Evolutionary conservation across 2,113 vertebrate genomes (phyloP), one percentile per base, ranked within the genome.

Genomic region (Paracanthobrama guichenoti): DNA sequence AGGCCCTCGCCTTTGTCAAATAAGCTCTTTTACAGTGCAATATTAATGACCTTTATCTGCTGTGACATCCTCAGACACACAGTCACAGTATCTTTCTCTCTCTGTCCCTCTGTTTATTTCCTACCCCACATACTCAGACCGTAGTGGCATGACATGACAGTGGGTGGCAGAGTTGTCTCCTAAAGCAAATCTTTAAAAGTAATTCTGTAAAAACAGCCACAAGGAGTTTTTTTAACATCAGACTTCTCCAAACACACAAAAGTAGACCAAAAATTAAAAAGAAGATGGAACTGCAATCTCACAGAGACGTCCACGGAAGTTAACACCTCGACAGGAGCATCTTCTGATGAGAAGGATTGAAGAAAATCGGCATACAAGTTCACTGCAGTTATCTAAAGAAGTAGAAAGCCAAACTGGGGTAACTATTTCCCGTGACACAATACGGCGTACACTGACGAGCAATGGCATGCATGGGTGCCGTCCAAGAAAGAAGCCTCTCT

Each of bases 21-120:
- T 24, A 24, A 46, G n/a, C 71, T 48, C n/a, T 73, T 64, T 64
- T 73, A 48, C 42, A 73, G 14, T n/a, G 11, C 42, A 73, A 86
- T 86, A 87, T 84, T 82, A 87, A 83, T 85, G 87, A 86, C 87
- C 85, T 86, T 89, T 75, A 93, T 92, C 22, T 59, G 18, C 6
- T 79, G 13, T 44, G 75, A 84, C 82, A 84, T 18, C 44, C 50
- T 48, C 80, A 77, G 46, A 71, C 72, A 46, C 22, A 69, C 26
- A 59, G 46, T 16, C 57, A 48, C 35, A 62, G n/a, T 74, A 46
- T 26, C 31, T 81, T 10, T 53, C 35, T 42, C 26, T 55, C 18
- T 66, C 44, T 64, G 10, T 74, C 46, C 26, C 26, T 18, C 24
- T 26, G 4, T n/a, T 12, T 18, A 13, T 48, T 44, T 26, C 48